Conservation (phyloP, 2,797 vertebrate genomes). For the Botia almorhae region DNA sequence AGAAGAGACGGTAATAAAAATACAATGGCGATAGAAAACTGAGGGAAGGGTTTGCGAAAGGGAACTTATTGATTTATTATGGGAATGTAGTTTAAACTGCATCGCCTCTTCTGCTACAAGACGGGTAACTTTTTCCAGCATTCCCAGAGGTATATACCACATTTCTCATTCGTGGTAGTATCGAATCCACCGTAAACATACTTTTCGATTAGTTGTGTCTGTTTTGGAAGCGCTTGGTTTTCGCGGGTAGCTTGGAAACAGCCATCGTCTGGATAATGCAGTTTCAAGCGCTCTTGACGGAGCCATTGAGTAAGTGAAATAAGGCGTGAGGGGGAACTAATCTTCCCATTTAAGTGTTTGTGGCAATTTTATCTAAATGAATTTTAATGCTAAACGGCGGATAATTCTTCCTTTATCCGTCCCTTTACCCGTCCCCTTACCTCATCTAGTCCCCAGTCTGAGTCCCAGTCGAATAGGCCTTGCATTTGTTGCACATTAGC, state of each 20-base stretch:
- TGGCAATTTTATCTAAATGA: constrained; percentile 95
- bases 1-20: constrained; percentile 71
- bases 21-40: constrained; percentile 68
- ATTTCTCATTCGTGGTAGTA: not conserved
- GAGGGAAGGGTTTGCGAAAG: constrained; percentile 47
- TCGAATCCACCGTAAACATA: constrained; percentile 20
- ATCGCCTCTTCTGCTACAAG: constrained; percentile 18
- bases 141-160: constrained; percentile 5
- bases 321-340: constrained; percentile 98
- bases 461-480: constrained; percentile 61
- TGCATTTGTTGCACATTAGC: constrained; percentile 71
- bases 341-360: constrained; percentile 95
- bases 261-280: constrained; percentile 81
- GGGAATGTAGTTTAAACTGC: constrained; percentile 67
- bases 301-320: constrained; percentile 92
- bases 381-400: constrained; percentile 82
- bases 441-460: constrained; percentile 38
- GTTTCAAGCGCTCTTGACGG: constrained; percentile 87
- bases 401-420: constrained; percentile 86
- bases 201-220: constrained; percentile 32
- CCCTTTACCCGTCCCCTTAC: constrained; percentile 72
- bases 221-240: constrained; percentile 1
- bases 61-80: constrained; percentile 73
- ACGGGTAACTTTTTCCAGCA: constrained; percentile 7
- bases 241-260: constrained; percentile 82